Evolutionary conservation across 2,113 vertebrate genomes (phyloP).

Genomic region (Plecturocebus donacophilus): DNA sequence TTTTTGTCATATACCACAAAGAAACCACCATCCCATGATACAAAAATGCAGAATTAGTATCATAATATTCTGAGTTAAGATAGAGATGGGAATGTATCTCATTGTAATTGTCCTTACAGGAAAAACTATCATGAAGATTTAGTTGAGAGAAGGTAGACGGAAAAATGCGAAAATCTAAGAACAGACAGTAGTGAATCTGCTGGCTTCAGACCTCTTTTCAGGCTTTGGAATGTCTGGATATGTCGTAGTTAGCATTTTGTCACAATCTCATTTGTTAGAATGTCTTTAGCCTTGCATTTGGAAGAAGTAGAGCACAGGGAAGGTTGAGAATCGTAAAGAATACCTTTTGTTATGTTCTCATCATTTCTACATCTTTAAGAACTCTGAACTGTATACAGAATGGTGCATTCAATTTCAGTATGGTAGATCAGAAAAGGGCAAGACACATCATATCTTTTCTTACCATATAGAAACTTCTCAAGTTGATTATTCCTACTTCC

Average conservation of each 20-base stretch:
- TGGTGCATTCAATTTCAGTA: not conserved
- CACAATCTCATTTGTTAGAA: not conserved
- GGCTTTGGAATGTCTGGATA: not conserved
- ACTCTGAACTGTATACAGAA: constrained; percentile 32
- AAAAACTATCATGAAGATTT: not conserved
- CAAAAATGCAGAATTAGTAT: constrained; percentile 32
- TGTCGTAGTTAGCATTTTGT: constrained; percentile 35
- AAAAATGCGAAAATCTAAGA: not conserved
- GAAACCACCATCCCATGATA: not conserved
- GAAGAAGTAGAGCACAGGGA: not conserved
- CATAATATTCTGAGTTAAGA: not conserved
- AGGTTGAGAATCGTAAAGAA: not conserved
- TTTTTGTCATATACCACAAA: constrained; percentile 9
- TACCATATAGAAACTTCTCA: not conserved
- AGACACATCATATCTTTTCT: constrained; percentile 12
- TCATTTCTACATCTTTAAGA: constrained; percentile 31
- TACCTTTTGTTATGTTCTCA: constrained; percentile 37
- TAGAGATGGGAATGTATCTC: not conserved
- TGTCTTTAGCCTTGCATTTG: constrained; percentile 11
- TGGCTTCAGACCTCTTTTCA: not conserved
- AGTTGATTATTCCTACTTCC: not conserved
- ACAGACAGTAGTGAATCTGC: not conserved
- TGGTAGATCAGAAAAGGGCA: constrained; percentile 21
- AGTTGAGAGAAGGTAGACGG: not conserved
- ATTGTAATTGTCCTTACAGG: not conserved